Evolutionary conservation across 2,888 invertebrate genomes (phyloP).

Genomic region (Sisyra terminalis): DNA sequence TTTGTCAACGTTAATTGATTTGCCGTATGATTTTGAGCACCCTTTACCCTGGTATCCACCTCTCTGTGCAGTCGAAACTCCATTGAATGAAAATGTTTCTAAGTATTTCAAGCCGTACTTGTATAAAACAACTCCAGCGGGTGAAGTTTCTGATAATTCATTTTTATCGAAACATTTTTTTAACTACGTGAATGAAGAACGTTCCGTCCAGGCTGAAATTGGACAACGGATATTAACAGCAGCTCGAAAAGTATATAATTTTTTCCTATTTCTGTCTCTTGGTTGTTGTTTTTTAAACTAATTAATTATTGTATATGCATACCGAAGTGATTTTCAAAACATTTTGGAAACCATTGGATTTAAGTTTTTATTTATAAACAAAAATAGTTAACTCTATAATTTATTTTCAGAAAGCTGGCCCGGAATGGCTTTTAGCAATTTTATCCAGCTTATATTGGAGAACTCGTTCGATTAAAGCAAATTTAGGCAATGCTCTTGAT

Average conservation of each 20-base stretch:
- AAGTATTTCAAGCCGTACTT: conserved; percentile 24
- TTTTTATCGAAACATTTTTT: conserved; percentile 21
- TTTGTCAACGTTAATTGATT: conserved; percentile 43
- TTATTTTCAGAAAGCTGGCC: conserved; percentile 43
- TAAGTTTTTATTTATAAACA: too few relatives aligned
- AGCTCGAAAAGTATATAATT: conserved; percentile 46
- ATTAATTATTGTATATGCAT: too few relatives aligned
- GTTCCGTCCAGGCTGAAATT: conserved; percentile 47
- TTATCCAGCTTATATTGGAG: conserved; percentile 67
- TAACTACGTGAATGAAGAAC: conserved; percentile 23
- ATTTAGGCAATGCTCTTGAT: conserved; percentile 47
- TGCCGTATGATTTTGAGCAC: conserved; percentile 41
- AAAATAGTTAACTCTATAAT: too few relatives aligned
- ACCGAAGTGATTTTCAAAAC: too few relatives aligned
- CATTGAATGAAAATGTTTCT: conserved; percentile 16
- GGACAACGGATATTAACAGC: conserved; percentile 61
- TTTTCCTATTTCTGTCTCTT: too few relatives aligned
- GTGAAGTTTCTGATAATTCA: conserved; percentile 14
- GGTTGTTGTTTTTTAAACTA: too few relatives aligned
- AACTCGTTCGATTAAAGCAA: conserved; percentile 33
- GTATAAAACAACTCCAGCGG: conserved; percentile 15
- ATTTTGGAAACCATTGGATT: too few relatives aligned
- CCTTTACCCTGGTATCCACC: conserved; percentile 67
- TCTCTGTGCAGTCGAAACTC: conserved; percentile 33
- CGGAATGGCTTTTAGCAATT: conserved; percentile 56